Conservation (phyloP, 1,140 invertebrate genomes). For the Calliopsis andreniformis region DNA sequence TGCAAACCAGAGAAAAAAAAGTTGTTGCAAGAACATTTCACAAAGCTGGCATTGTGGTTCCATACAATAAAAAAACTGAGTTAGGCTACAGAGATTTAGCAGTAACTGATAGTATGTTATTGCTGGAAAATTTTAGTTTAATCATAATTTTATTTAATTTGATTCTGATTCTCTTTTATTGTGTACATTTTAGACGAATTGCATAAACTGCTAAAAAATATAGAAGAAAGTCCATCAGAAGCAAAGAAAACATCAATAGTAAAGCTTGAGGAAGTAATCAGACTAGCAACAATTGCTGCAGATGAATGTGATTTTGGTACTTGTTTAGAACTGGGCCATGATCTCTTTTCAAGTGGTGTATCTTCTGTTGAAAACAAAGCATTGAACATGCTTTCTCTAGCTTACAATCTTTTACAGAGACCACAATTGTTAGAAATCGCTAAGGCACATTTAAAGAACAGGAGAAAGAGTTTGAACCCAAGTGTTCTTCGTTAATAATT, state of each 20-base stretch:
- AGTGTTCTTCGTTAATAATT: constrained; percentile 68
- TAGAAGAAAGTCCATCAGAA: constrained; percentile 85
- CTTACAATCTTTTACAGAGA: constrained; percentile 89
- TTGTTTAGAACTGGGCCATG: constrained; percentile 92
- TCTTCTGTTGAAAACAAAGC: constrained; percentile 86
- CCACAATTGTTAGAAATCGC: constrained; percentile 89
- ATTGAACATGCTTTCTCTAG: constrained; percentile 86
- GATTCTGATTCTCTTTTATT: neutral
- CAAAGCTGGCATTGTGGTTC: constrained; percentile 93
- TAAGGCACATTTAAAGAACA: constrained; percentile 85
- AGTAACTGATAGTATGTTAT: constrained; percentile 86
- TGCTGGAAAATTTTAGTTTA: constrained; percentile 17
- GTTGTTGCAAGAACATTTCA: constrained; percentile 92
- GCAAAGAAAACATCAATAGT: constrained; percentile 83
- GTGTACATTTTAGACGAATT: constrained; percentile 82
- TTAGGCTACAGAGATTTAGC: constrained; percentile 90
- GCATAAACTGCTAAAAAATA: constrained; percentile 87
- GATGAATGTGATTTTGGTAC: constrained; percentile 98
- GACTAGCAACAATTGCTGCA: constrained; percentile 91
- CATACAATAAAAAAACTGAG: constrained; percentile 89
- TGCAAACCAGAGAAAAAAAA: constrained; percentile 85
- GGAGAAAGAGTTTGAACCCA: constrained; percentile 80
- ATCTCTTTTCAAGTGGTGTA: constrained; percentile 90
- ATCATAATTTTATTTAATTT: constrained; percentile 14
- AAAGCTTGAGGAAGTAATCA: constrained; percentile 89